Percentiles rank a stretch among this genome's conserved stretches.
Evolutionary conservation across 2,888 invertebrate genomes (phyloP).

Genomic region (Campoplex nolae): DNA sequence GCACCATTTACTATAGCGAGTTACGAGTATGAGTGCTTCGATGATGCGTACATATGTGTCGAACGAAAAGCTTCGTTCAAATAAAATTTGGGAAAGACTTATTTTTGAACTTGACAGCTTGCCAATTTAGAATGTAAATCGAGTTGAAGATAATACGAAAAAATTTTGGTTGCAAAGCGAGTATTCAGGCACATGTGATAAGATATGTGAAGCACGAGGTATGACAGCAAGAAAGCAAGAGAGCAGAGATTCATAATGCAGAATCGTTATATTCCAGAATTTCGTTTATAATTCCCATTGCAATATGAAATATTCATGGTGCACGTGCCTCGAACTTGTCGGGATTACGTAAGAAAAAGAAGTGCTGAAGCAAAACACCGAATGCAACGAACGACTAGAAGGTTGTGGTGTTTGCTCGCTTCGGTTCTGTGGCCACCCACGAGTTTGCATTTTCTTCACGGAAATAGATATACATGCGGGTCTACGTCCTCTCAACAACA

Average conservation of each 20-base stretch:
- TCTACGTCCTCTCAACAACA: not conserved
- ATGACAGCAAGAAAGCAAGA: not conserved
- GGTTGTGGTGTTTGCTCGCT: slow-evolving; percentile 27
- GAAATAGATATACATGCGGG: slow-evolving; percentile 49
- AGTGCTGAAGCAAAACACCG: slow-evolving; percentile 16
- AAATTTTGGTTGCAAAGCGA: not conserved
- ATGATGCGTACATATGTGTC: not conserved
- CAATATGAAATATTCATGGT: slow-evolving; percentile 64
- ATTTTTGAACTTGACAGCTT: not conserved
- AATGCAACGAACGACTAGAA: slow-evolving; percentile 40
- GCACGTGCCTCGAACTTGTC: slow-evolving; percentile 40
- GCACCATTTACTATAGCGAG: not conserved
- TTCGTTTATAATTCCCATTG: slow-evolving; percentile 61
- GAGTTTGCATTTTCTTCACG: slow-evolving; percentile 51
- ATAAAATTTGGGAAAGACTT: not conserved
- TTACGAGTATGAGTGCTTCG: not conserved
- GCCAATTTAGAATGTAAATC: not conserved
- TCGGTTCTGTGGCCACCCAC: slow-evolving; percentile 60
- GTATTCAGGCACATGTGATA: slow-evolving; percentile 14
- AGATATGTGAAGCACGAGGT: not conserved
- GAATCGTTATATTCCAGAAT: slow-evolving; percentile 45
- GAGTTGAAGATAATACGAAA: not conserved
- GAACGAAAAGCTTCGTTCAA: not conserved
- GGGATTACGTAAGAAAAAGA: slow-evolving; percentile 22
- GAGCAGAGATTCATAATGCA: slow-evolving; percentile 49